phyloP scores from a whole-genome alignment of 2,797 vertebrate species.

The Falco rusticolus region DNA sequence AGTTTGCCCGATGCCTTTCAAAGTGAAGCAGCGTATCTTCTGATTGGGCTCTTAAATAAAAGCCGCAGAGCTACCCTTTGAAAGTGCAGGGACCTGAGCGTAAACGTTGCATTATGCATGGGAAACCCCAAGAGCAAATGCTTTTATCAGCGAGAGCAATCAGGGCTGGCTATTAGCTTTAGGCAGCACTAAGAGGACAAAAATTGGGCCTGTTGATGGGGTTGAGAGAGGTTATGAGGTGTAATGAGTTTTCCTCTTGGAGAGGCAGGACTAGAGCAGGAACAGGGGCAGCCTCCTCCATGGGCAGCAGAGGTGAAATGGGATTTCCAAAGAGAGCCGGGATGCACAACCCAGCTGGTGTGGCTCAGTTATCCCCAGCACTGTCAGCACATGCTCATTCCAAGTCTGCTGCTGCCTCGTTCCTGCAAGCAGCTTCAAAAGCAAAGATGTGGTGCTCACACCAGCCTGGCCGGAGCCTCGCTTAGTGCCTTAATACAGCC shows the following conservation, averaged over 20 bases:
- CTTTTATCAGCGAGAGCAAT: slow-evolving; percentile 6
- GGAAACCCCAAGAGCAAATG: slow-evolving; percentile 13
- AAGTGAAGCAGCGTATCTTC: neutral
- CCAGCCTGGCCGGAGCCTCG: neutral
- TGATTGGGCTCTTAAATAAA: slow-evolving; percentile 43
- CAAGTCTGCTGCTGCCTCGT: neutral
- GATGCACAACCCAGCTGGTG: neutral
- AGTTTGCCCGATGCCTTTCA: slow-evolving; percentile 20
- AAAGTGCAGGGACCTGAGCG: neutral
- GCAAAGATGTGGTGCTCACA: neutral
- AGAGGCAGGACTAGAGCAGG: neutral
- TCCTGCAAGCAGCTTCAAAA: neutral
- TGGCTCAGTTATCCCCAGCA: neutral
- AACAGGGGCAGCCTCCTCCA: neutral
- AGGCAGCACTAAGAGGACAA: neutral
- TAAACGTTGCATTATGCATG: slow-evolving; percentile 29
- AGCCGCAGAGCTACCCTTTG: slow-evolving; percentile 21
- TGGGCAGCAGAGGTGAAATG: neutral
- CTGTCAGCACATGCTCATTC: neutral
- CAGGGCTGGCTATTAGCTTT: slow-evolving; percentile 1
- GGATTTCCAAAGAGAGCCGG: neutral
- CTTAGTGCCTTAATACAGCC: neutral
- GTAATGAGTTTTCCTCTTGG: neutral
- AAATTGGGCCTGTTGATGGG: neutral
- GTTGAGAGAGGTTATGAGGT: neutral